Base-by-base conservation (phyloP, 2,888 invertebrate genomes). In the Chirona hameri region DNA sequence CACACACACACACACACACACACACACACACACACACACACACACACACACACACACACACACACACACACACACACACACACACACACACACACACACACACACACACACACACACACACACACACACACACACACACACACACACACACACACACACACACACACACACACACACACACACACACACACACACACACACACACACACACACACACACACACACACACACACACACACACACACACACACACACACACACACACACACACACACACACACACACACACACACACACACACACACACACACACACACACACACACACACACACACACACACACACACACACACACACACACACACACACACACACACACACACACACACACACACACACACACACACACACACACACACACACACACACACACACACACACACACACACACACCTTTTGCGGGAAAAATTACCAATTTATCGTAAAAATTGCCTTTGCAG, bases 11-110 rank as follows among this genome's bases (percentile, higher is more conserved):
- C 21, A 60, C 60, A 60, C 60, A 60, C 60, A 60, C 60, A 60
- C 60, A 60, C 60, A 60, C 60, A 60, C 60, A 60, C 60, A 60
- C 60, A 60, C 60, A 60, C 60, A 60, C 60, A 60, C 60, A 60
- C 60, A 60, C 60, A 60, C 60, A 60, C 60, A 60, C 60, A 60
- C 60, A 60, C 60, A 60, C 60, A 60, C 60, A 60, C 60, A 60
- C 60, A 60, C 60, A 60, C 60, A 60, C 60, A 60, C 60, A 60
- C 60, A 60, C 60, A 60, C 60, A 60, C 60, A 60, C 60, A 60
- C 60, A 60, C 60, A 60, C 60, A 60, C 60, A 60, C 60, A 60
- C 60, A 60, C 60, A 60, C 60, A 60, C 60, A 60, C 60, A 60
- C 60, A 60, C 60, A 60, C 60, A 60, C 60, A 60, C 60, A 60